Conservation (phyloP, 2,797 vertebrate genomes). For the Cephalopachus bancanus region DNA sequence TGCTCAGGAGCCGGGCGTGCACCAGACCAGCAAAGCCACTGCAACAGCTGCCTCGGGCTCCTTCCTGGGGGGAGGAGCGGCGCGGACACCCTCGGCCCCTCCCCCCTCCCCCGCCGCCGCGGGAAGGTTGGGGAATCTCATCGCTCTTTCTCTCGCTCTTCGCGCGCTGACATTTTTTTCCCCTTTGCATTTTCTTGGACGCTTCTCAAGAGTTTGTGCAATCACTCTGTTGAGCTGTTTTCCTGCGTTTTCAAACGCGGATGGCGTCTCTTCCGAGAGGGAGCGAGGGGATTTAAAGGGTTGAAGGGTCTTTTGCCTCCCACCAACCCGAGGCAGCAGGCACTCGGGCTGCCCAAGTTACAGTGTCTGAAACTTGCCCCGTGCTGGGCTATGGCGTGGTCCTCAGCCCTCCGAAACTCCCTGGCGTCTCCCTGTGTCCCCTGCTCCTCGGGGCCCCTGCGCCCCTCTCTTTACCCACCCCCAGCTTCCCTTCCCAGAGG, state of each 20-base stretch:
- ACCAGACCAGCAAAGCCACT: not conserved
- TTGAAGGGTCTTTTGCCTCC: not conserved
- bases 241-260: slow-evolving; percentile 39
- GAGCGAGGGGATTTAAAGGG: not conserved
- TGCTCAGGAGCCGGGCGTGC: not conserved
- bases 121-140: not conserved
- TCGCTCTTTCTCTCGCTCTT: not conserved
- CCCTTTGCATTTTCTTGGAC: slow-evolving; percentile 66
- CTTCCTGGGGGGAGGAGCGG: not conserved
- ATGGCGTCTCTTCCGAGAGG: not conserved
- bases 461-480: not conserved
- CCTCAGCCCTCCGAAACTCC: not conserved
- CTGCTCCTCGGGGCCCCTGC: not conserved
- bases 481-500: not conserved
- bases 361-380: slow-evolving; percentile 35
- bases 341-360: slow-evolving; percentile 7
- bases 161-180: not conserved
- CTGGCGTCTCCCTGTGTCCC: not conserved
- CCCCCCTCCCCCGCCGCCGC: not conserved
- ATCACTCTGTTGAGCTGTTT: slow-evolving; percentile 53
- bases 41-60: not conserved
- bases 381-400: not conserved
- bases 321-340: not conserved
- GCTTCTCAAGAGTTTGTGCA: slow-evolving; percentile 74
- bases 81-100: not conserved